Base-by-base conservation (phyloP, 2,113 vertebrate genomes). In the Alligator sinensis region DNA sequence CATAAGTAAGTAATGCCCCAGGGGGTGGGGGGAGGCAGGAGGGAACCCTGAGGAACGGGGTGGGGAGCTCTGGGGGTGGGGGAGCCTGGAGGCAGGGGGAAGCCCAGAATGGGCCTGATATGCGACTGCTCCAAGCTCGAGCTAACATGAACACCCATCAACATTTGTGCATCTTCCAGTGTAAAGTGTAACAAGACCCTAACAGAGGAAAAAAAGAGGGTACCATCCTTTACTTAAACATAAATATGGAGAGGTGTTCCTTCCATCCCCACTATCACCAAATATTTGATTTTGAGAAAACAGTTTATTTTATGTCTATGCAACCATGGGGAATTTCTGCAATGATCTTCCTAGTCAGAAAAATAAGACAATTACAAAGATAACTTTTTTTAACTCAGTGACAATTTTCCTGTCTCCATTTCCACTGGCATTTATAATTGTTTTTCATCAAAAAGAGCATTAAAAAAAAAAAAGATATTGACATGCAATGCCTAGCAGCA, bases 281-380 rank as follows among this genome's bases (percentile, higher is more conserved):
- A 21, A 24, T 1, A 59, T 80, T 86, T 80, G 2, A 78, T 90
- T 95, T 96, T 88, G 34, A 72, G 47, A 62, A 92, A 91, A 90
- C 13, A 28, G 14, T 16, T 47, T 9, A 34, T 9, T 80, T 75
- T n/a, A 61, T 80, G 30, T 72, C 12, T 74, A 74, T 22, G 10
- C 11, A 74, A 47, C 24, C 38, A 47, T 74, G 47, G 34, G 47
- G 34, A 5, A 11, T 47, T 72, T 18, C 22, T 77, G 79, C 87
- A 83, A 19, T 2, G 54, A n/a, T 1, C 2, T 38, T 28, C 34
- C 14, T 77, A 5, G 58, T 88, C 12, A 89, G 82, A 81, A 76
- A 4, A 28, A 9, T 24, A 5, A 47, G 76, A 59, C 30, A 58
- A 0, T n/a, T 21, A 58, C 68, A 66, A 89, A 30, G 3, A 58